phyloP scores from a whole-genome alignment of 2,113 vertebrate genomes.

The Eupsittula cactorum region DNA sequence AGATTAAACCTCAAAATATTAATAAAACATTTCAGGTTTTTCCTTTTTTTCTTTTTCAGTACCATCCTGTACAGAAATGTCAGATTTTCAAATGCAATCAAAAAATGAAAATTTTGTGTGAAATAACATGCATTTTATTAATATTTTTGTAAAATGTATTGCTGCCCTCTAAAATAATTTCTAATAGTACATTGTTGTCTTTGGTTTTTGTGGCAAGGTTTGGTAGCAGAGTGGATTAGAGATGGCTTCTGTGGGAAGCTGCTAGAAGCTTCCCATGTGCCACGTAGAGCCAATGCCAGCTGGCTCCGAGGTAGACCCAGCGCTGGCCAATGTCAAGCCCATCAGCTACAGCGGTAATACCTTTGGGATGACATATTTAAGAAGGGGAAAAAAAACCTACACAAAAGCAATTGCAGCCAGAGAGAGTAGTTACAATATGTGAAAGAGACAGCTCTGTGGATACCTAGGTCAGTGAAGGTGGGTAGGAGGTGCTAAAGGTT shows the following conservation, averaged over 20 bases:
- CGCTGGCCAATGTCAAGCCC: background rate
- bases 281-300: background rate
- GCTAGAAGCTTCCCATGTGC: background rate
- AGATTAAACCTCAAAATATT: background rate
- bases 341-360: background rate
- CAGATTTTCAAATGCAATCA: background rate
- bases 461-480: background rate
- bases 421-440: background rate
- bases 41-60: background rate
- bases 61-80: background rate
- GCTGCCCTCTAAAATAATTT: background rate
- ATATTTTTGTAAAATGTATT: background rate
- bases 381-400: background rate
- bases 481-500: background rate
- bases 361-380: background rate
- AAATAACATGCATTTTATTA: background rate
- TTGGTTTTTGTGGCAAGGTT: background rate
- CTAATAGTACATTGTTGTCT: background rate
- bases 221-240: too few species aligned
- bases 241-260: background rate
- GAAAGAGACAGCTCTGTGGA: background rate
- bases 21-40: background rate
- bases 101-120: background rate
- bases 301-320: background rate
- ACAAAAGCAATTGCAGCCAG: background rate